Base-by-base conservation (phyloP, 1,140 invertebrate species). In the Trissolcus basalis region DNA sequence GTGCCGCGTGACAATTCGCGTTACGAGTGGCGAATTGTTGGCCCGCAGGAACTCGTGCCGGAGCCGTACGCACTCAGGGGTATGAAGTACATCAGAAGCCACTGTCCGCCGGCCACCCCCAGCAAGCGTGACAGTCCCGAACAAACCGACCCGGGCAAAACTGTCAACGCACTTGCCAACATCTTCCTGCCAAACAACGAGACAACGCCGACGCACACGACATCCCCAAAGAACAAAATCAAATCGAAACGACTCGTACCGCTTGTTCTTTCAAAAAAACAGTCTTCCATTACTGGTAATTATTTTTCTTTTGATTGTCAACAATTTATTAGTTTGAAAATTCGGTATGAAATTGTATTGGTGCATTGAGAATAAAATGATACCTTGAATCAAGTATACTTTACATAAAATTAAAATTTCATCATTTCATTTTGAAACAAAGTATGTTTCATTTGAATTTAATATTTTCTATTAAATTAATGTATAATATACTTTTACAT, bases 51-150 rank as follows among this genome's bases (percentile, higher is more conserved):
- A 9, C 49, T 83, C 11, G 83, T 89, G 0, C 88, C 88, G 0
- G 87, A 89, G 63, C 83, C 89, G 3, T 89, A 89, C 64, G 88
- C 89, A 1, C 75, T 88, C 0, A 70, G 88, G 0, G 83, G 87
- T 4, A 86, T 89, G 85, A 82, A 83, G 6, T 89, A 86, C 53
- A 67, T 89, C 15, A 77, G 85, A 5, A 84, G 84, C 58, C 81
- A 85, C 43, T 69, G 80, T 2, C 83, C 86, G 0, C 51, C 77
- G n/a, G n/a, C n/a, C 0, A 83, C 84, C 5, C 82, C 83, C 10
- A 61, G 13, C 36, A 77, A 70, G 12, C 8, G 44, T 27, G 45
- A 14, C 44, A 39, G 36, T 8, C 36, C 9, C 2, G 12, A 13
- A 13, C 43, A 12, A 13, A 14, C 2, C 13, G 43, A 44, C 4